Percentiles rank a stretch among this genome's conserved stretches.
Evolutionary conservation across 2,113 vertebrate genomes (phyloP).

Genomic region (Ptychochromis oligacanthus): DNA sequence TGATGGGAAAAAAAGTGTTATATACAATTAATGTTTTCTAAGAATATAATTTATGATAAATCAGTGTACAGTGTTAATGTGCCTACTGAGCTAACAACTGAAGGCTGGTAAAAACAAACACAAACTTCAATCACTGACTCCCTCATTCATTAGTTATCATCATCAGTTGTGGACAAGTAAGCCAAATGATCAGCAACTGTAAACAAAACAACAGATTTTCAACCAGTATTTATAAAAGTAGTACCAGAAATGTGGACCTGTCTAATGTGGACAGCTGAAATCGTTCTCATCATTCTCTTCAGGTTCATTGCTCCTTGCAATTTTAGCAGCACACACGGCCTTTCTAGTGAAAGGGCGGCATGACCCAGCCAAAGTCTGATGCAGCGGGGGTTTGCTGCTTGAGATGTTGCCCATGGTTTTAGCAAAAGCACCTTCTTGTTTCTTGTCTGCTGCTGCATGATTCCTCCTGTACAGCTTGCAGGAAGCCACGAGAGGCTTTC

Average conservation of each 20-base stretch:
- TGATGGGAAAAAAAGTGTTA: constrained; percentile 24
- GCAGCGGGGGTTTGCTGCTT: background rate
- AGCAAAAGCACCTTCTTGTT: background rate
- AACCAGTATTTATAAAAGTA: constrained; percentile 30
- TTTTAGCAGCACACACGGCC: constrained; percentile 64
- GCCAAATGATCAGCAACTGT: constrained; percentile 7
- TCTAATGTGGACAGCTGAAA: constrained; percentile 24
- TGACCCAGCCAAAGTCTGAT: background rate
- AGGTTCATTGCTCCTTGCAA: constrained; percentile 75
- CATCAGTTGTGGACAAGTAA: background rate
- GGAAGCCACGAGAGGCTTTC: constrained; percentile 79
- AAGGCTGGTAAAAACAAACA: constrained; percentile 1
- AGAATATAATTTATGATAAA: constrained; percentile 3
- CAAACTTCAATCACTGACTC: constrained; percentile 10
- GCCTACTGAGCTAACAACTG: constrained; percentile 2
- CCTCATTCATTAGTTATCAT: constrained; percentile 20
- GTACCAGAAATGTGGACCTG: background rate
- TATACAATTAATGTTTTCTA: background rate
- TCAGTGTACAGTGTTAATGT: constrained; percentile 24
- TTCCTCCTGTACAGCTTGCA: constrained; percentile 69
- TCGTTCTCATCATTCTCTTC: constrained; percentile 87
- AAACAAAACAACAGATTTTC: background rate
- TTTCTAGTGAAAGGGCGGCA: constrained; percentile 66
- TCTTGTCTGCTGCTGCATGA: background rate
- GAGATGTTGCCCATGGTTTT: constrained; percentile 18